Percentiles rank a stretch among this genome's conserved stretches.
These are phyloP conservation scores for Drosophila sordidula DNA, from an alignment of 2,888 invertebrate genomes.

Conservation along the genomic window DNA sequence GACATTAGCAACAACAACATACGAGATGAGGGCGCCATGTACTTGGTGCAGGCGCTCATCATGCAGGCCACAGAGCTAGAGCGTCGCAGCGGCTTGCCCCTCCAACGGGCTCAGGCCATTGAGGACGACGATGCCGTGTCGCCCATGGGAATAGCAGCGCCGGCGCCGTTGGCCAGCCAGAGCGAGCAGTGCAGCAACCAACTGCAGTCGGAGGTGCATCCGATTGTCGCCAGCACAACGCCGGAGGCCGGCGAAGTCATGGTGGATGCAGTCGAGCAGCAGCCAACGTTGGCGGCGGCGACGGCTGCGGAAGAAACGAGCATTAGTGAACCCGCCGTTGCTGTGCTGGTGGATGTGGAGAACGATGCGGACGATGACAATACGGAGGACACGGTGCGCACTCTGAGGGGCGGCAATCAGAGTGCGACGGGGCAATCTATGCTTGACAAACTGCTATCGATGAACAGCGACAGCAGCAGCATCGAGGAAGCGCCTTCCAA, in stretches of 20 bases:
- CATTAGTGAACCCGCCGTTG: constrained; percentile 35
- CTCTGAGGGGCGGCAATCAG: constrained; percentile 56
- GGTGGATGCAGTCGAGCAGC: constrained; percentile 10
- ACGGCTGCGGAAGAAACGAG: constrained; percentile 5
- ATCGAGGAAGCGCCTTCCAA: constrained; percentile 80
- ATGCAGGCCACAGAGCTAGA: constrained; percentile 87
- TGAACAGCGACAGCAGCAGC: constrained; percentile 84
- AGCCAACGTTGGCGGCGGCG: background rate
- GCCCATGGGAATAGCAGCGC: constrained; percentile 47
- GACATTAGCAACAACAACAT: constrained; percentile 91
- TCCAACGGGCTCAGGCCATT: constrained; percentile 77
- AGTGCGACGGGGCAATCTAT: constrained; percentile 80
- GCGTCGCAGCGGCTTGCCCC: constrained; percentile 68
- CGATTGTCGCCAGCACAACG: background rate
- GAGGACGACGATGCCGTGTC: constrained; percentile 76
- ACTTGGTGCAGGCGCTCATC: constrained; percentile 90
- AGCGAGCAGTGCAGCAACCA: constrained; percentile 4
- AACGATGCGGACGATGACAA: constrained; percentile 82
- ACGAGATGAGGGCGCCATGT: constrained; percentile 88
- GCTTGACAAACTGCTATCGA: constrained; percentile 83
- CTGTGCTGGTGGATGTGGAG: constrained; percentile 67
- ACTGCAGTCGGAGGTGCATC: background rate
- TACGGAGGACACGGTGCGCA: constrained; percentile 82
- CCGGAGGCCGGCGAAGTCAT: constrained; percentile 2
- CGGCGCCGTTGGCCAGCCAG: constrained; percentile 7